Conservation (phyloP, 2,797 vertebrate species). For the Phrynocephalus forsythii region DNA sequence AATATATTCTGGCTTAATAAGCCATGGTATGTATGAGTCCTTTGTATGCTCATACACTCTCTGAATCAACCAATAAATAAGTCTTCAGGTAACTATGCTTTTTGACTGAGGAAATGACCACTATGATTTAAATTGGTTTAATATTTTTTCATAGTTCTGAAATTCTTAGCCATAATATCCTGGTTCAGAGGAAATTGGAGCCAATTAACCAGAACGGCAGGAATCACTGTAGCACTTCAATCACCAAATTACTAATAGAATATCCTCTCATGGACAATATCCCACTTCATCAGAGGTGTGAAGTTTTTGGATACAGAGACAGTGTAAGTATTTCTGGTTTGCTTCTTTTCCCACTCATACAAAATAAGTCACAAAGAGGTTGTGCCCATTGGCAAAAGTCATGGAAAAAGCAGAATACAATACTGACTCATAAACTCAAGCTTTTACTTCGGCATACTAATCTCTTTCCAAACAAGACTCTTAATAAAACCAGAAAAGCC, state of each 20-base stretch:
- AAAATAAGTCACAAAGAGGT: no score
- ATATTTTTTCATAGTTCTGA: neutral
- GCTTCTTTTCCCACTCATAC: no score
- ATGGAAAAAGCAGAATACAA: slow-evolving; percentile 1
- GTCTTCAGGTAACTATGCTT: neutral
- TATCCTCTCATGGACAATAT: no score
- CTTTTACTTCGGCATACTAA: neutral
- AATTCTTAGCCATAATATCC: neutral
- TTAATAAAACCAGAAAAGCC: slow-evolving; percentile 5
- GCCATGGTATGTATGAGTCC: neutral
- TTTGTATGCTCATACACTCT: neutral
- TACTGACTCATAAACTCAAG: neutral
- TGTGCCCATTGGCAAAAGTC: no score
- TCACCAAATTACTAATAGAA: no score
- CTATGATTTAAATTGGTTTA: neutral
- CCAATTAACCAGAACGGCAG: neutral
- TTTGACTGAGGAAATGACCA: neutral
- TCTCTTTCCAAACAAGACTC: neutral
- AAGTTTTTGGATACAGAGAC: no score
- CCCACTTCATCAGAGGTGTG: no score
- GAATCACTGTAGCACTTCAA: no score
- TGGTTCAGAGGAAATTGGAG: neutral
- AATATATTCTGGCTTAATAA: neutral
- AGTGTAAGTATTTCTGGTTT: no score
- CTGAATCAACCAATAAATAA: neutral